Percentiles rank a stretch among this genome's conserved stretches.
phyloP scores from a whole-genome alignment of 2,797 vertebrate species.

The Myotis planiceps region DNA sequence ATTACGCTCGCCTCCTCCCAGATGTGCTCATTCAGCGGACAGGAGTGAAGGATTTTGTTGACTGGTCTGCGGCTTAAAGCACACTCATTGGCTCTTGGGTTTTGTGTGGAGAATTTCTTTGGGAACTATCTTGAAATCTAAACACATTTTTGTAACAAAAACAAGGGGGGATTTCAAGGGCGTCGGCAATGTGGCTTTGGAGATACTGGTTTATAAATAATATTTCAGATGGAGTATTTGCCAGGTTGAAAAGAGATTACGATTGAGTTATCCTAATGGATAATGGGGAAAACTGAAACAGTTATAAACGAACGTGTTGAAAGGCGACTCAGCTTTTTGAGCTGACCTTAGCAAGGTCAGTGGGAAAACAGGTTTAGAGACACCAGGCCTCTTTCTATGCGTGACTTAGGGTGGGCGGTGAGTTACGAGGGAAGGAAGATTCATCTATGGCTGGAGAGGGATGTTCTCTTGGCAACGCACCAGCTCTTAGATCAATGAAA shows the following conservation, averaged over 20 bases:
- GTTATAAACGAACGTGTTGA: neutral
- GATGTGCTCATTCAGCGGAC: neutral
- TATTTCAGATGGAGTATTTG: slow-evolving; percentile 9
- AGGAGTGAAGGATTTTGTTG: slow-evolving; percentile 35
- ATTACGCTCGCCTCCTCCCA: neutral
- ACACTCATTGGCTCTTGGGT: neutral
- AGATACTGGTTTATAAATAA: neutral
- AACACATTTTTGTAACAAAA: slow-evolving; percentile 45
- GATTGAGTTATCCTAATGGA: slow-evolving; percentile 1
- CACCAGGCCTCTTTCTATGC: neutral
- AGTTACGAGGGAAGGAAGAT: neutral
- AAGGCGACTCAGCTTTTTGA: neutral
- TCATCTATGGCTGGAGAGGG: slow-evolving; percentile 16
- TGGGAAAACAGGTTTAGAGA: neutral
- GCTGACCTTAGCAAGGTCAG: neutral
- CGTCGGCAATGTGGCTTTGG: neutral
- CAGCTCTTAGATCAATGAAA: slow-evolving; percentile 60
- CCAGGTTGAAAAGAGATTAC: neutral
- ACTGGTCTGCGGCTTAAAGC: neutral
- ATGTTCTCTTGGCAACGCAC: slow-evolving; percentile 41
- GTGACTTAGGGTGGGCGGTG: neutral
- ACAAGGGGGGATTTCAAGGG: slow-evolving; percentile 24
- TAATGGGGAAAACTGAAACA: neutral
- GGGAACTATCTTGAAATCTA: slow-evolving; percentile 24
- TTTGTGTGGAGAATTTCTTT: slow-evolving; percentile 49